Conservation (phyloP, 2,797 vertebrate species). For the Aldrovandia affinis region DNA sequence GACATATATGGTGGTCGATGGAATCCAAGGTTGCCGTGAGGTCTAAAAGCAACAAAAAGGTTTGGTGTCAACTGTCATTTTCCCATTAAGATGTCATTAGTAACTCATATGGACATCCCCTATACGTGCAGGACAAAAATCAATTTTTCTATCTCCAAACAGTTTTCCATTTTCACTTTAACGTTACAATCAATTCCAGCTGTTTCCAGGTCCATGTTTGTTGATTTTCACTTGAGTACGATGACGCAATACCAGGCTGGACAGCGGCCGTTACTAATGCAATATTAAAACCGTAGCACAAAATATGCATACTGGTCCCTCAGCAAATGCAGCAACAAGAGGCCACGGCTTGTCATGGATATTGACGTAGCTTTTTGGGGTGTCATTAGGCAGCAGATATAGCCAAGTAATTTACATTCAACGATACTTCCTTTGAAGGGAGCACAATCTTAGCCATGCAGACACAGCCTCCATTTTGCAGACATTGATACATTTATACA, state of each 20-base stretch:
- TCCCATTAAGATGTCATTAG: slow-evolving; percentile 1
- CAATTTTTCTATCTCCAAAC: background rate
- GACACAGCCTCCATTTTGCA: background rate
- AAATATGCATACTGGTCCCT: background rate
- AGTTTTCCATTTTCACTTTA: background rate
- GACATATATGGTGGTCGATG: background rate
- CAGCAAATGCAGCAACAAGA: background rate
- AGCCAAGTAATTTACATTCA: background rate
- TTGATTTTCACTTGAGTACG: background rate
- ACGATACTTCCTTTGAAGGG: background rate
- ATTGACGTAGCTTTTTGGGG: background rate
- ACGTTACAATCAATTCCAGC: background rate
- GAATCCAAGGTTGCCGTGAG: background rate
- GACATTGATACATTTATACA: background rate
- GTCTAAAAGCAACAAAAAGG: background rate
- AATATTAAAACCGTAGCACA: background rate
- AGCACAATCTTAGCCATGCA: background rate
- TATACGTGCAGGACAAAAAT: background rate
- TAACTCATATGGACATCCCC: background rate
- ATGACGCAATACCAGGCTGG: background rate
- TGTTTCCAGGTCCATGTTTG: background rate
- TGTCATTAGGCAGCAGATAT: background rate
- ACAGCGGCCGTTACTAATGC: background rate
- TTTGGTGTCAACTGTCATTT: slow-evolving; percentile 1
- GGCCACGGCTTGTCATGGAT: background rate